These are phyloP conservation scores for Phymatocera aterrima DNA, from an alignment of 2,888 invertebrate species.

Conservation along the genomic window DNA sequence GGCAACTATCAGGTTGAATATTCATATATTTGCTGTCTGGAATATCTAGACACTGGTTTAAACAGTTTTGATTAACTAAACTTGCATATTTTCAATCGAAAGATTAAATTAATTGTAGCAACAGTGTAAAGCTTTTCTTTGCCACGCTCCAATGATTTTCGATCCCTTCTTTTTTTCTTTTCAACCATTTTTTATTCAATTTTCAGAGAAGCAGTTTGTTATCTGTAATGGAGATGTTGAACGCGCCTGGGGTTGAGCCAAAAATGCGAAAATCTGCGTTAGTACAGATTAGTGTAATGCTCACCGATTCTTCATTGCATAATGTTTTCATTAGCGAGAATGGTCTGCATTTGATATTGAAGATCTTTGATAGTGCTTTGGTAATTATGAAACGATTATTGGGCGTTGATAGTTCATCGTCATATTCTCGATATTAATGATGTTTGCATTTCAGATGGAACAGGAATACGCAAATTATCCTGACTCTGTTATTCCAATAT, in stretches of 20 bases:
- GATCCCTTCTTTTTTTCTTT: background rate
- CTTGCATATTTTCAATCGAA: background rate
- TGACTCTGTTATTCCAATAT: conserved; percentile 76
- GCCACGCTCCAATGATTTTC: background rate
- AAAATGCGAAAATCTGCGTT: conserved; percentile 82
- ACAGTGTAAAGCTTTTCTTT: background rate
- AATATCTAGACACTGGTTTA: background rate
- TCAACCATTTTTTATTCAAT: conserved; percentile 5
- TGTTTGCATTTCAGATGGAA: conserved; percentile 69
- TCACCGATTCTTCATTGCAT: conserved; percentile 80
- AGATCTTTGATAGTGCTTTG: conserved; percentile 74
- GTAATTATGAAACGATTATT: conserved; percentile 56
- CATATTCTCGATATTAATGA: background rate
- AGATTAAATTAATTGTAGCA: background rate
- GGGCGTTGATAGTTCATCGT: background rate
- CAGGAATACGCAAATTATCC: conserved; percentile 76
- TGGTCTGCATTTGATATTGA: conserved; percentile 77
- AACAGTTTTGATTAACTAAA: background rate
- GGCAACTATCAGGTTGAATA: conserved; percentile 68
- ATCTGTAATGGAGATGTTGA: conserved; percentile 67
- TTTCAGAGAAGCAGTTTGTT: conserved; percentile 75
- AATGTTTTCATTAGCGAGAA: conserved; percentile 78
- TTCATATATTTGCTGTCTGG: background rate
- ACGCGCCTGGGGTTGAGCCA: conserved; percentile 77
- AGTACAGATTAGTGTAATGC: conserved; percentile 82